Conservation (phyloP, 2,797 vertebrate species). For the Enteromius trimaculatus region DNA sequence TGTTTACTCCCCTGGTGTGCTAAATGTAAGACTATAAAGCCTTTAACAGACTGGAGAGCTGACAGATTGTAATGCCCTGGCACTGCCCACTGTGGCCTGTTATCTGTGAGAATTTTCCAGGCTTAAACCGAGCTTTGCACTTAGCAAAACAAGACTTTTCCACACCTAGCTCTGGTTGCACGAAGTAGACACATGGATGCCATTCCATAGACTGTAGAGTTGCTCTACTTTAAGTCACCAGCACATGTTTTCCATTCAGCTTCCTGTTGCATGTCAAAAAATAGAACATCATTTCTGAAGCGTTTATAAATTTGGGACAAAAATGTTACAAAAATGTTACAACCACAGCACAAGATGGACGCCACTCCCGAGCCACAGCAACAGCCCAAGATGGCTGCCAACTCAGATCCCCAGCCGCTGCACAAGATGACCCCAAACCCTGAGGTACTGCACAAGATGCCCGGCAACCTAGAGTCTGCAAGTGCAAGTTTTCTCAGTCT, state of each 20-base stretch:
- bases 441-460: too few relatives aligned
- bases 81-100: not conserved
- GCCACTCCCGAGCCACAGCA: too few relatives aligned
- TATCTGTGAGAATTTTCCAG: conserved; percentile 30
- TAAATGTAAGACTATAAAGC: conserved; percentile 12
- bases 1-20: not conserved
- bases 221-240: conserved; percentile 60
- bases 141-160: conserved; percentile 62
- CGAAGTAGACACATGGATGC: conserved; percentile 50
- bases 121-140: conserved; percentile 64
- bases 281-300: conserved; percentile 39
- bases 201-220: conserved; percentile 62
- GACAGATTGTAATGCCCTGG: conserved; percentile 25
- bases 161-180: conserved; percentile 63
- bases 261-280: conserved; percentile 8
- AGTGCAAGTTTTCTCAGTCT: too few relatives aligned
- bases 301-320: not conserved
- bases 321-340: not conserved
- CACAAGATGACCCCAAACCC: too few relatives aligned
- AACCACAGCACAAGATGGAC: too few relatives aligned
- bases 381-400: too few relatives aligned
- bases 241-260: conserved; percentile 70
- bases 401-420: too few relatives aligned
- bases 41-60: conserved; percentile 34
- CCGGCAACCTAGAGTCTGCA: too few relatives aligned